Evolutionary conservation across 2,888 invertebrate genomes (phyloP).

Genomic region (Nephrotoma guestfalica): DNA sequence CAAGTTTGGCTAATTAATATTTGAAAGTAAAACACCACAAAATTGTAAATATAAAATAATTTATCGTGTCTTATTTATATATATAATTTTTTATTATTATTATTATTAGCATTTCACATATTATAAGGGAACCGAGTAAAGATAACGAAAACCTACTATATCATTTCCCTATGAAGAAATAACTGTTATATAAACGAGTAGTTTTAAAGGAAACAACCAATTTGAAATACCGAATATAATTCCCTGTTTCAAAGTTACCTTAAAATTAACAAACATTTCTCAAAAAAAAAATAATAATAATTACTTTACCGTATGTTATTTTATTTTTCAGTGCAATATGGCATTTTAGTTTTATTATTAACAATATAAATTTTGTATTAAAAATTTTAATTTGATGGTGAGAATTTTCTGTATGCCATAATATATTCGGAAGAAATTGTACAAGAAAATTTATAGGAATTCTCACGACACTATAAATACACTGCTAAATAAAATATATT

Average conservation of each 20-base stretch:
- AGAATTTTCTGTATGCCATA: not conserved
- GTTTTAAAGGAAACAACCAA: conserved; percentile 12
- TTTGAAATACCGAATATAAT: conserved; percentile 2
- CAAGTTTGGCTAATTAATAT: not conserved
- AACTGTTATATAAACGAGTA: not conserved
- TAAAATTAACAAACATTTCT: not conserved
- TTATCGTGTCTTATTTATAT: not conserved
- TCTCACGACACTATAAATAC: not conserved
- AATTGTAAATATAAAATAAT: not conserved
- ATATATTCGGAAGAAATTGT: not conserved
- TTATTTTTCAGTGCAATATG: conserved; percentile 5
- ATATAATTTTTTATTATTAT: not conserved
- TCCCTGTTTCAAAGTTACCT: not conserved
- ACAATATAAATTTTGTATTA: not conserved
- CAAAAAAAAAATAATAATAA: conserved; percentile 6
- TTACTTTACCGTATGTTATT: conserved; percentile 13
- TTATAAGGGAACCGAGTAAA: not conserved
- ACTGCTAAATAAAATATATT: not conserved
- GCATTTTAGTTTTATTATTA: not conserved
- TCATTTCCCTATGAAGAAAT: not conserved
- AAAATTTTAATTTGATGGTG: not conserved
- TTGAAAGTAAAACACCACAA: not conserved
- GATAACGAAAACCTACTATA: conserved; percentile 2
- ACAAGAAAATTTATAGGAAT: not conserved
- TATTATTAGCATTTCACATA: not conserved